Evolutionary conservation across 2,888 invertebrate genomes (phyloP), one percentile per base, ranked within the genome.

Genomic region (Portevinia maculata): DNA sequence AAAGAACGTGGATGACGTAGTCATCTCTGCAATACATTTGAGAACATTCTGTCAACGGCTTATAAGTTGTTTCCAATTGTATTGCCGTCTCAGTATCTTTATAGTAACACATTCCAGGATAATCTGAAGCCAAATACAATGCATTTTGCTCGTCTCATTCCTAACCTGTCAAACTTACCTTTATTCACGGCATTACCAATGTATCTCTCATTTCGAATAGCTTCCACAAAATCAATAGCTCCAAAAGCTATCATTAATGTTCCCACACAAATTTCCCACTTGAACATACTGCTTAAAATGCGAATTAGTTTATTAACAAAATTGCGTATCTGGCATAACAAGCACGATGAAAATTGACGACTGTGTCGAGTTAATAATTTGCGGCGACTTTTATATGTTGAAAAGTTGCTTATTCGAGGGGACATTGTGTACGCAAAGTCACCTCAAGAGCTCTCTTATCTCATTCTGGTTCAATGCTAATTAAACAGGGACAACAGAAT

Each of bases 71-170:
- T 5, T 50, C 24, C 15, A 57, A 11, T 9, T 44, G 13, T n/a
- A 74, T 74, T 13, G 74, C 55, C 0, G 74, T 65, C 28, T 74
- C 28, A 11, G 74, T 74, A 4, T 57, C 65, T 9, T 74, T 74
- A 19, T 74, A 48, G 24, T 41, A 74, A 39, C 73, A 73, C 73
- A 55, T 64, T 39, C 64, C 74, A 5, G 74, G 74, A 32, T 57
- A 74, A 30, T 74, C 73, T 74, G n/a, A n/a, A n/a, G n/a, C n/a
- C n/a, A n/a, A n/a, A n/a, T n/a, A n/a, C n/a, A n/a, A n/a, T 11
- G 5, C 11, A 41, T 13, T 13, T 0, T 1, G 15, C n/a, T 13
- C 6, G 1, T 13, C 5, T 39, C 6, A 13, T 7, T 7, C 0
- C 13, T 39, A 7, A 39, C 13, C 3, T 11, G 11, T 34, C 24